Percentiles rank a stretch among this genome's conserved stretches.
Conservation (phyloP, 2,888 invertebrate species). For the Morpho deidamia region DNA sequence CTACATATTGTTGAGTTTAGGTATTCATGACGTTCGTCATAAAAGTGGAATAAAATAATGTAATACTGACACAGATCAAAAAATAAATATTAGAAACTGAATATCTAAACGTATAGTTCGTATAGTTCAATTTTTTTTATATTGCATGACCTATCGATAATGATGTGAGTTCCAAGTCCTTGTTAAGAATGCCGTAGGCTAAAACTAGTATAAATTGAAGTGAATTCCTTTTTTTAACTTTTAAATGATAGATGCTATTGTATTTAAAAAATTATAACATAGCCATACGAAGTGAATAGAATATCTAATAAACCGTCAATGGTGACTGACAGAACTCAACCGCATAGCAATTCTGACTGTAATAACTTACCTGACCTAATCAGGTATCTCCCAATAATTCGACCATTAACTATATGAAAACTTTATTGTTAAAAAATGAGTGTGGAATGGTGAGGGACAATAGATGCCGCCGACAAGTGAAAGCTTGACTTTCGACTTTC, state of each 20-base stretch:
- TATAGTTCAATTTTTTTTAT: not conserved
- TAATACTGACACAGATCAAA: too few species aligned
- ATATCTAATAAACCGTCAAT: constrained; percentile 28
- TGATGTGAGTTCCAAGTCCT: too few species aligned
- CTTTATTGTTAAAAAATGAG: constrained; percentile 53
- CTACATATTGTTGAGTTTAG: too few species aligned
- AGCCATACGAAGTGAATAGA: constrained; percentile 22
- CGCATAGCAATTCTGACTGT: constrained; percentile 28
- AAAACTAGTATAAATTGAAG: constrained; percentile 4
- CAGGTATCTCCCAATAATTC: constrained; percentile 37
- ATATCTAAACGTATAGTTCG: not conserved
- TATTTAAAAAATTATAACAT: constrained; percentile 22
- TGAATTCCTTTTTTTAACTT: constrained; percentile 8
- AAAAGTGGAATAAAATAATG: too few species aligned
- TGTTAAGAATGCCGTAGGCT: not conserved
- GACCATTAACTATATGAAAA: constrained; percentile 38
- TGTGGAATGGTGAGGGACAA: constrained; percentile 37
- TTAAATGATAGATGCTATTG: constrained; percentile 9
- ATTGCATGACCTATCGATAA: not conserved
- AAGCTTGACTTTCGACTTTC: constrained; percentile 77
- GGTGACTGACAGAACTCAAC: constrained; percentile 24
- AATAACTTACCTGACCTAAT: constrained; percentile 35
- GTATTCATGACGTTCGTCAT: too few species aligned
- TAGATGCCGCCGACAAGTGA: constrained; percentile 69
- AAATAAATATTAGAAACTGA: too few species aligned